Percentiles rank a stretch among this genome's conserved stretches.
These are phyloP conservation scores for Drosophila busckii DNA, from an alignment of 1,140 invertebrate genomes.

Conservation along the genomic window DNA sequence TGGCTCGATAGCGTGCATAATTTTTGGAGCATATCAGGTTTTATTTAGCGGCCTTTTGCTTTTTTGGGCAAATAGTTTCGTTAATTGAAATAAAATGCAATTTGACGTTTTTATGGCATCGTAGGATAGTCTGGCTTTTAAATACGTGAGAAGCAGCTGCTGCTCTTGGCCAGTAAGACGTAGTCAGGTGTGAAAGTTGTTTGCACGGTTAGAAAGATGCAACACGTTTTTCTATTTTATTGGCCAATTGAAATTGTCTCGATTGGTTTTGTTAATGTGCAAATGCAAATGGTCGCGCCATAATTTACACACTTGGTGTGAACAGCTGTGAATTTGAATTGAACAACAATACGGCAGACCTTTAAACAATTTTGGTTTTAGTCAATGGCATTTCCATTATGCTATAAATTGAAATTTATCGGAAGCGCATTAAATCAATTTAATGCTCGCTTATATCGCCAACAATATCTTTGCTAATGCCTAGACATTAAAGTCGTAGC, in stretches of 20 bases:
- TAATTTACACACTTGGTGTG: slow-evolving; percentile 18
- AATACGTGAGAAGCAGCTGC: slow-evolving; percentile 56
- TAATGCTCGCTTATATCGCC: not conserved
- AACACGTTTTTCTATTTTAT: slow-evolving; percentile 50
- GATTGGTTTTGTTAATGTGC: slow-evolving; percentile 19
- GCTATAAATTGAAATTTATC: not conserved
- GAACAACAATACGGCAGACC: too few relatives aligned
- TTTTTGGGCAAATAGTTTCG: slow-evolving; percentile 52
- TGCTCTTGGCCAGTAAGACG: slow-evolving; percentile 17
- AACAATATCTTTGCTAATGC: not conserved
- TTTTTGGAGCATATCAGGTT: slow-evolving; percentile 39
- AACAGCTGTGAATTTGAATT: slow-evolving; percentile 2
- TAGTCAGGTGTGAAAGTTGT: slow-evolving; percentile 54
- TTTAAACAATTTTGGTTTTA: not conserved
- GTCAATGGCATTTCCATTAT: not conserved
- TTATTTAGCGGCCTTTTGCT: slow-evolving; percentile 13
- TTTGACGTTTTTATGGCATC: slow-evolving; percentile 71
- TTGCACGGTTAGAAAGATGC: slow-evolving; percentile 46
- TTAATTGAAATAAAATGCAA: slow-evolving; percentile 75
- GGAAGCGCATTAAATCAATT: slow-evolving; percentile 4
- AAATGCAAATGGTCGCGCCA: slow-evolving; percentile 17
- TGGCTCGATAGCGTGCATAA: slow-evolving; percentile 52
- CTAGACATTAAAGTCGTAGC: too few relatives aligned
- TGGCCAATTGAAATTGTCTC: slow-evolving; percentile 19
- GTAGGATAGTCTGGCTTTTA: slow-evolving; percentile 62